Conservation (phyloP, 2,797 vertebrate species). For the Philypnodon macrostomus region DNA sequence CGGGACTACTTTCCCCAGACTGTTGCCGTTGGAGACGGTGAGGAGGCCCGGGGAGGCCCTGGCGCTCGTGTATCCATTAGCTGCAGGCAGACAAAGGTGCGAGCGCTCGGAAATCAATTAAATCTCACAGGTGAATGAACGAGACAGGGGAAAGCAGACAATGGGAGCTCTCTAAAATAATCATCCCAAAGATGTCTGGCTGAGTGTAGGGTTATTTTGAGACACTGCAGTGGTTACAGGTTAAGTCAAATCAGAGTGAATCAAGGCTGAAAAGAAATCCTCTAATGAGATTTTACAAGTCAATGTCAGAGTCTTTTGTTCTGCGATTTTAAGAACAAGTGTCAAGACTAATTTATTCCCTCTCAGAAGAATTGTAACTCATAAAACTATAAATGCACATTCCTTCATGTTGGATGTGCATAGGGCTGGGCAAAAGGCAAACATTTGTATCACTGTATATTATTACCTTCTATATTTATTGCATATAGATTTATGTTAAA, state of each 20-base stretch:
- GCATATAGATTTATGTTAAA: too few species aligned
- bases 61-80: constrained; percentile 94
- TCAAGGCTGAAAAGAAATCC: constrained; percentile 3
- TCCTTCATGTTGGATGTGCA: neutral
- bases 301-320: constrained; percentile 11
- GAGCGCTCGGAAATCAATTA: constrained; percentile 57
- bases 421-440: too few species aligned
- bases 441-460: too few species aligned
- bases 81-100: constrained; percentile 68
- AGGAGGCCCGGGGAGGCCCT: constrained; percentile 94
- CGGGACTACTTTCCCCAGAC: constrained; percentile 90
- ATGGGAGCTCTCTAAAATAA: constrained; percentile 23
- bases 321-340: constrained; percentile 8
- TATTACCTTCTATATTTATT: too few species aligned
- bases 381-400: neutral
- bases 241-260: neutral
- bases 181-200: constrained; percentile 19
- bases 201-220: constrained; percentile 17
- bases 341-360: constrained; percentile 4
- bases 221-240: constrained; percentile 15
- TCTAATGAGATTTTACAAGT: constrained; percentile 6
- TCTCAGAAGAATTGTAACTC: too few species aligned
- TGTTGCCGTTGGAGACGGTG: constrained; percentile 93
- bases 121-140: constrained; percentile 59
- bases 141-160: constrained; percentile 24